Conservation (phyloP, 2,797 vertebrate species). For the Cossypha dichroa region DNA sequence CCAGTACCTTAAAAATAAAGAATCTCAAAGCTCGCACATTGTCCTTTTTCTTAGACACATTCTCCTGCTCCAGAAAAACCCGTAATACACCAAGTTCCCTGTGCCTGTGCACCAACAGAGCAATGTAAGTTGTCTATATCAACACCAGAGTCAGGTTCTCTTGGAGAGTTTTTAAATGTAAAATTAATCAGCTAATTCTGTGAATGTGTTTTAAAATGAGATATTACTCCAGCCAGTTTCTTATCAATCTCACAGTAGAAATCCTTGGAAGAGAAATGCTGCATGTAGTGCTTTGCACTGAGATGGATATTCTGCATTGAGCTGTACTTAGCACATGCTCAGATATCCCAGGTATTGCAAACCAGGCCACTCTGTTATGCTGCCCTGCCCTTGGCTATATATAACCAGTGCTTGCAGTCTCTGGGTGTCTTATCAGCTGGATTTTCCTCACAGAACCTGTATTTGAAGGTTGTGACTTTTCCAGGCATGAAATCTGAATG, state of each 20-base stretch:
- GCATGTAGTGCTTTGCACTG: background rate
- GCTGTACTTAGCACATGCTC: background rate
- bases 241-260: background rate
- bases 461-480: background rate
- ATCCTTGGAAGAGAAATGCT: background rate
- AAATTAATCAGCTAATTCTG: background rate
- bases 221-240: background rate
- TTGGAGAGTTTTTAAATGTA: background rate
- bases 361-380: background rate
- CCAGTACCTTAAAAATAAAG: background rate
- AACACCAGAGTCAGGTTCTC: background rate
- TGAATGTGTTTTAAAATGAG: background rate
- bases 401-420: background rate
- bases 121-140: background rate
- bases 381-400: background rate
- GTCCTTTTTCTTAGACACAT: background rate
- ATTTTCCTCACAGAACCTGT: background rate
- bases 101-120: background rate
- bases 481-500: background rate
- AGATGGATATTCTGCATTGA: background rate
- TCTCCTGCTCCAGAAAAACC: fast-evolving
- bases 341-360: background rate
- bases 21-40: background rate
- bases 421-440: background rate
- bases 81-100: fast-evolving